Evolutionary conservation across 2,113 vertebrate species (phyloP), one percentile per base, ranked within the genome.

Genomic region (Reinhardtius hippoglossoides): DNA sequence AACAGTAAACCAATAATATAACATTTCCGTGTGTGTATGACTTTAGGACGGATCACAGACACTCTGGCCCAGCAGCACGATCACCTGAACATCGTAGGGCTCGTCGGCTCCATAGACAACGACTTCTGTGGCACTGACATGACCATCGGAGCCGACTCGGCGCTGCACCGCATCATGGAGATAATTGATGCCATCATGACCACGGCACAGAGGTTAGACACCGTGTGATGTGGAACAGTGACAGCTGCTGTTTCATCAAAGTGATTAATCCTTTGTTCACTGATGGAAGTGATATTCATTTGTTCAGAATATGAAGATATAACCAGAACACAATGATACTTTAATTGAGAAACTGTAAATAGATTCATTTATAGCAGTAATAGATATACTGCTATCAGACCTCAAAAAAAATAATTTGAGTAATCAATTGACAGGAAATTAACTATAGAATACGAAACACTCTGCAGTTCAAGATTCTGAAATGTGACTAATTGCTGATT

Each of bases 91-190:
- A 96, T 98, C 0, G 96, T 95, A 0, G 97, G 97, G 3, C 91
- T 98, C 26, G 96, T 98, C 16, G 97, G 97, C 50, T 98, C 97
- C 80, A 98, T 98, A 0, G 97, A 98, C 86, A 98, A 98, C 0
- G 97, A 98, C 86, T 98, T 98, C 95, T 98, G 97, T 0, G 97
- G 97, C 62, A 98, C 97, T 0, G 97, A 98, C 91, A 98, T 98
- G 97, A 98, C 97, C 84, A 98, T 98, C 0, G 97, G 97, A 27
- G 97, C 96, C 0, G 96, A 98, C 86, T 98, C 97, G 0, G 97
- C 97, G 0, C 91, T 98, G 85, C 97, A 98, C 67, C 95, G 97
- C 78, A 98, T 98, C 90, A 97, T 96, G 93, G 97, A 98, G 88
- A 96, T 97, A 66, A 94, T 97, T 0, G 97, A 98, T 0, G 96